Percentiles rank a stretch among this genome's conserved stretches.
Evolutionary conservation across 2,888 invertebrate species (phyloP).

Genomic region (Lamellibrachia satsuma): DNA sequence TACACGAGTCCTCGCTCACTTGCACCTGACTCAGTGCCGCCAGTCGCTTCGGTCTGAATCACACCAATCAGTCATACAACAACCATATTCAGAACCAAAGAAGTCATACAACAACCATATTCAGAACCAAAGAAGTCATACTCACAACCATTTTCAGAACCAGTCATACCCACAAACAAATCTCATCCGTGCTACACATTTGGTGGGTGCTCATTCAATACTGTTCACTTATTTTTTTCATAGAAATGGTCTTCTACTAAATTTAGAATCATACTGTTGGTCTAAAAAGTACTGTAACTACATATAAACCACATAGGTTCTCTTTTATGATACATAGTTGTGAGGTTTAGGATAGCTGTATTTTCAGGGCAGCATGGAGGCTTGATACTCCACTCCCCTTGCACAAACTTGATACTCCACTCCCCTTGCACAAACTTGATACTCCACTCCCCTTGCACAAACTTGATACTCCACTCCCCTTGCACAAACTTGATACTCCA

Average conservation of each 20-base stretch:
- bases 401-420: too few species aligned
- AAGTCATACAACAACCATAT: neutral
- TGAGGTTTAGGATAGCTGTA: neutral
- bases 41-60: constrained; percentile 76
- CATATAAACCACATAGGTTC: neutral
- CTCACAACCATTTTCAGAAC: neutral
- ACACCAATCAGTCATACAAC: neutral
- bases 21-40: constrained; percentile 78
- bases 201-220: neutral
- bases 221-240: neutral
- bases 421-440: too few species aligned
- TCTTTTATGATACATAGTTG: neutral
- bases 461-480: too few species aligned
- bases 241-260: neutral
- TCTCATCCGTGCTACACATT: neutral
- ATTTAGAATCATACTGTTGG: neutral
- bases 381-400: neutral
- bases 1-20: constrained; percentile 83
- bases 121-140: neutral
- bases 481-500: too few species aligned
- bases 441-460: too few species aligned
- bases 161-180: neutral
- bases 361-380: neutral
- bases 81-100: neutral
- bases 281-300: neutral